These are phyloP conservation scores for Sebastes vulpes DNA, from an alignment of 2,797 vertebrate species.

Conservation along the genomic window DNA sequence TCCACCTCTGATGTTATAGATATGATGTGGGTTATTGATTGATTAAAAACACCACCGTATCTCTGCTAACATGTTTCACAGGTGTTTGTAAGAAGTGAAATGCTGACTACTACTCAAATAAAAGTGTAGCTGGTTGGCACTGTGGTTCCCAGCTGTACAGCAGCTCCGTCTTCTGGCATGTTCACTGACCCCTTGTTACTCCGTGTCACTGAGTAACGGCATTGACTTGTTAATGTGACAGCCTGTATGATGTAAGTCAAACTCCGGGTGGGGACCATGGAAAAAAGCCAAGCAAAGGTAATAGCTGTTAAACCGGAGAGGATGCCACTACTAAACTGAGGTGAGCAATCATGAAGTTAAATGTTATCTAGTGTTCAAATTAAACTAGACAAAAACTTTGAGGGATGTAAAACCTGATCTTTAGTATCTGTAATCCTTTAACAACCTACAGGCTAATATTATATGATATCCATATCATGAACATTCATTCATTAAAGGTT, in stretches of 20 bases:
- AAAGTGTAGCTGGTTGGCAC: background rate
- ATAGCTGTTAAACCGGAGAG: background rate
- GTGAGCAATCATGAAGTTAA: background rate
- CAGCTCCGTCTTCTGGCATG: background rate
- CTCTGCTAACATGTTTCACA: background rate
- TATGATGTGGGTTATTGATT: background rate
- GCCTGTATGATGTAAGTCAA: background rate
- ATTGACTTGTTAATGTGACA: background rate
- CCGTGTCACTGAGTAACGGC: background rate
- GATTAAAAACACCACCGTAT: background rate
- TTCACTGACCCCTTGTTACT: background rate
- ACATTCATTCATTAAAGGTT: background rate
- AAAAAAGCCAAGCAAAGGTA: background rate
- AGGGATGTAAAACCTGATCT: background rate
- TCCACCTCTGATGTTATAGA: background rate
- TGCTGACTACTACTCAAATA: background rate
- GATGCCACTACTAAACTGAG: background rate
- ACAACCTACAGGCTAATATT: background rate
- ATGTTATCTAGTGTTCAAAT: background rate
- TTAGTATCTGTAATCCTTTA: background rate
- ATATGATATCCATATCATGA: background rate
- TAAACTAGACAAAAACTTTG: background rate
- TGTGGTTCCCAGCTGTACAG: background rate
- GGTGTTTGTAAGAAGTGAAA: background rate
- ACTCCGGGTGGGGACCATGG: background rate